Conservation (phyloP, 2,888 invertebrate genomes). For the Apamea anceps region DNA sequence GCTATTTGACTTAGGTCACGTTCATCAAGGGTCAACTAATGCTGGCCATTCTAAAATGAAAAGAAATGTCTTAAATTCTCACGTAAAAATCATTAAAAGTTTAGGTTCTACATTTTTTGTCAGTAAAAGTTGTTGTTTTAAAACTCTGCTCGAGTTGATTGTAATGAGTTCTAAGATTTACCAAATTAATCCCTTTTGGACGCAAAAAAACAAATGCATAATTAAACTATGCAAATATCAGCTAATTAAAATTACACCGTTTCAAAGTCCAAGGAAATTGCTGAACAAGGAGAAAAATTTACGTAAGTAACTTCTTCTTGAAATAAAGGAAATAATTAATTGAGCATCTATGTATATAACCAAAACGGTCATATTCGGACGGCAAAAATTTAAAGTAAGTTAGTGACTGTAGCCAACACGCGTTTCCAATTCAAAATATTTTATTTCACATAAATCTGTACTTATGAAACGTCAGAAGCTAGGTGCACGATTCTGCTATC, state of each 20-base stretch:
- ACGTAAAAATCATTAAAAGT: background rate
- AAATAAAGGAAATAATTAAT: background rate
- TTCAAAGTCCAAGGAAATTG: background rate
- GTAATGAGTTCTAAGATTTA: background rate
- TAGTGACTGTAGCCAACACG: too few relatives aligned
- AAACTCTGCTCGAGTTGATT: too few relatives aligned
- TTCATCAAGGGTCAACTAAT: background rate
- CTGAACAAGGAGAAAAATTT: conserved; percentile 1
- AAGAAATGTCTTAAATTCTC: background rate
- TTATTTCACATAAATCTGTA: too few relatives aligned
- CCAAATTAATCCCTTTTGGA: background rate
- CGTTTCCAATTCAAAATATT: too few relatives aligned
- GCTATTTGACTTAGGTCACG: background rate
- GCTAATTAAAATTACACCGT: background rate
- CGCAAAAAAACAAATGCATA: background rate
- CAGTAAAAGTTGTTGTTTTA: background rate
- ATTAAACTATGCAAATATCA: conserved; percentile 1
- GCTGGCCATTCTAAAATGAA: background rate
- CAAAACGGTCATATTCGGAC: too few relatives aligned
- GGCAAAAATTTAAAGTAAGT: too few relatives aligned
- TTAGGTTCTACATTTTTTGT: background rate
- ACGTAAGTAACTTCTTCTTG: background rate
- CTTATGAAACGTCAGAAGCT: too few relatives aligned
- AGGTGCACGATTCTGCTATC: too few relatives aligned
- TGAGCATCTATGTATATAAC: background rate